Conservation (phyloP, 2,797 vertebrate genomes). For the Miopithecus talapoin region DNA sequence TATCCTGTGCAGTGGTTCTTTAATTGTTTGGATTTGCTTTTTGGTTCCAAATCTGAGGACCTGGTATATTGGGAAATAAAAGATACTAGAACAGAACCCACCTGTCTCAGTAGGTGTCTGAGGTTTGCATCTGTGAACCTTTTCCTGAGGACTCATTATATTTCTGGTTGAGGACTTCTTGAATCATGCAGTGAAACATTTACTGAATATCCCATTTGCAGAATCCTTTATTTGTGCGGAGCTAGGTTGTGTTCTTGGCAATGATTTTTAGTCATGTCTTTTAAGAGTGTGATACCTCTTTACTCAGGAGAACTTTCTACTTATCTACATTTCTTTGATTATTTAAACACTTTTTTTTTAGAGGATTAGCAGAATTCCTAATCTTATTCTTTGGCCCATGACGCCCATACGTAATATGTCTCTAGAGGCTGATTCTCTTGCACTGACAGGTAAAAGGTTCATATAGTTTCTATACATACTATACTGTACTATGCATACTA, state of each 20-base stretch:
- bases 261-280: neutral
- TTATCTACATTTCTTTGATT: neutral
- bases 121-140: neutral
- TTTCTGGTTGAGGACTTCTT: neutral
- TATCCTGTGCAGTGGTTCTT: neutral
- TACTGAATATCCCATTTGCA: neutral
- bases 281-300: neutral
- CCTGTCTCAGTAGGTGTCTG: neutral
- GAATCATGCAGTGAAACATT: neutral
- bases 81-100: neutral
- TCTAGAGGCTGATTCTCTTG: neutral
- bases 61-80: neutral
- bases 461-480: neutral
- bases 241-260: neutral
- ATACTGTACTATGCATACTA: too few relatives aligned
- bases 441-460: neutral
- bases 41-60: neutral
- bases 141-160: neutral
- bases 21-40: neutral
- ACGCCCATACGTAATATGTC: neutral
- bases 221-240: neutral
- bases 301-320: neutral
- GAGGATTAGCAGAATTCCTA: neutral
- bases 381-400: neutral
- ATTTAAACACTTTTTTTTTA: neutral